phyloP scores from a whole-genome alignment of 2,888 invertebrate species.

The Cryptocephalus primarius region DNA sequence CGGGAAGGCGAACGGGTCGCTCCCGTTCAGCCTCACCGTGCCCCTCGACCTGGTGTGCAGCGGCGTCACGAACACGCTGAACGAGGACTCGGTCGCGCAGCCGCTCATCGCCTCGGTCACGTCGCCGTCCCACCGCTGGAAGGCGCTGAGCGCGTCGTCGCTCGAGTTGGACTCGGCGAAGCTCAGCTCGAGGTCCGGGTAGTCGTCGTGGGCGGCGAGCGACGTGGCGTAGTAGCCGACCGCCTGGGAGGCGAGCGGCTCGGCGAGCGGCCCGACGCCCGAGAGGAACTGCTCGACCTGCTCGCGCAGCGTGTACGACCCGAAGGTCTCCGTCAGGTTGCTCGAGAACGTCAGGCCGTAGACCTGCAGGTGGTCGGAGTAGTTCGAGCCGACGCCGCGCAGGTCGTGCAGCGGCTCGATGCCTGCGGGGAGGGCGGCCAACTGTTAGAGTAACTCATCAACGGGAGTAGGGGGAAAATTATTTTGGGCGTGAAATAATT shows the following conservation, averaged over 20 bases:
- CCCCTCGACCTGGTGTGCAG: conserved; percentile 38
- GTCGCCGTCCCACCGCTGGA: conserved; percentile 3
- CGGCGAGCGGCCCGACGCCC: conserved; percentile 9
- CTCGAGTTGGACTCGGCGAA: conserved; percentile 5
- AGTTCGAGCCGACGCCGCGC: conserved; percentile 53
- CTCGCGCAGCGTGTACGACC: conserved; percentile 18
- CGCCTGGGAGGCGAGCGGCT: conserved; percentile 6
- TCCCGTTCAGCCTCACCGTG: conserved; percentile 40
- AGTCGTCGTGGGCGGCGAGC: conserved; percentile 4
- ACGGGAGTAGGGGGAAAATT: too few relatives aligned
- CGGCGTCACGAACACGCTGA: conserved; percentile 20
- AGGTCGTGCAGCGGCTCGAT: conserved; percentile 54
- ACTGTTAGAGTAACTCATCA: too few relatives aligned
- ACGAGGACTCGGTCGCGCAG: conserved; percentile 6
- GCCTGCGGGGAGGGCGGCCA: conserved; percentile 25
- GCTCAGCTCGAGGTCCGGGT: conserved; percentile 11
- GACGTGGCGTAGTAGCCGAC: conserved; percentile 8
- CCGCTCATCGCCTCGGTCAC: conserved; percentile 1
- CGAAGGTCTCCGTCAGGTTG: conserved; percentile 40
- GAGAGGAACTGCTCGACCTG: conserved; percentile 41
- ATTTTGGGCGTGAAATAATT: too few relatives aligned
- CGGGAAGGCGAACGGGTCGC: conserved; percentile 32
- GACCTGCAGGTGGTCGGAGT: conserved; percentile 66
- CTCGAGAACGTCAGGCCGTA: conserved; percentile 58
- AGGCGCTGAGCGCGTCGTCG: conserved; percentile 1